phyloP scores from a whole-genome alignment of 1,140 invertebrate genomes.

The Drosophila novamexicana region DNA sequence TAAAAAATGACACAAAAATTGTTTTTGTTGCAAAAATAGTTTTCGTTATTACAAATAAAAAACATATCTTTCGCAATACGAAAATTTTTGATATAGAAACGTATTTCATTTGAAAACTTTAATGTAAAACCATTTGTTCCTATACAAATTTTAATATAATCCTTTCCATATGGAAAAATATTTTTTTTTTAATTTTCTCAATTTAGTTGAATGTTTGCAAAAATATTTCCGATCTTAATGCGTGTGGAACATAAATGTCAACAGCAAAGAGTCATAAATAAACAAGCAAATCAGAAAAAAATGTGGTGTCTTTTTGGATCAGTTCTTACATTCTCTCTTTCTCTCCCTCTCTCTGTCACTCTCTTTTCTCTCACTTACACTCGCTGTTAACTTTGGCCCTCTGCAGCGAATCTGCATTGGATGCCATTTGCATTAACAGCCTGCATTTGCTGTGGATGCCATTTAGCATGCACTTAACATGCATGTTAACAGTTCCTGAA shows the following conservation, averaged over 20 bases:
- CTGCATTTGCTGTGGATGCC: constrained; percentile 27
- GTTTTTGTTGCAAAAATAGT: too few species aligned
- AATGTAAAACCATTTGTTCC: neutral
- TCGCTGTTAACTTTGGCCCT: constrained; percentile 2
- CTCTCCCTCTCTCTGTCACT: neutral
- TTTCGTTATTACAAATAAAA: too few species aligned
- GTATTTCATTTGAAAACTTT: too few species aligned
- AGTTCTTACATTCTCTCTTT: constrained; percentile 8
- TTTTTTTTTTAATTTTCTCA: neutral
- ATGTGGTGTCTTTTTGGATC: constrained; percentile 12
- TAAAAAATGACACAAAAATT: too few species aligned
- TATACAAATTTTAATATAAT: neutral
- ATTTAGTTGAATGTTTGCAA: constrained; percentile 13
- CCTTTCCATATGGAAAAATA: neutral
- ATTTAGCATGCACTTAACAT: constrained; percentile 6
- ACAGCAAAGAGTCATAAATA: constrained; percentile 41
- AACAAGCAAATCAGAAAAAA: constrained; percentile 28
- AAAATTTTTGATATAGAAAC: too few species aligned
- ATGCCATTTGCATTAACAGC: constrained; percentile 7
- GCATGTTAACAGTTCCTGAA: constrained; percentile 6
- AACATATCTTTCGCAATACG: neutral
- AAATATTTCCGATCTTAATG: constrained; percentile 29
- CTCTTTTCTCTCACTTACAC: constrained; percentile 7
- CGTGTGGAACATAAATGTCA: constrained; percentile 53
- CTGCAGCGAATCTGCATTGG: constrained; percentile 4